These are phyloP conservation scores for Grus americana DNA, from an alignment of 2,113 vertebrate species.

Conservation along the genomic window DNA sequence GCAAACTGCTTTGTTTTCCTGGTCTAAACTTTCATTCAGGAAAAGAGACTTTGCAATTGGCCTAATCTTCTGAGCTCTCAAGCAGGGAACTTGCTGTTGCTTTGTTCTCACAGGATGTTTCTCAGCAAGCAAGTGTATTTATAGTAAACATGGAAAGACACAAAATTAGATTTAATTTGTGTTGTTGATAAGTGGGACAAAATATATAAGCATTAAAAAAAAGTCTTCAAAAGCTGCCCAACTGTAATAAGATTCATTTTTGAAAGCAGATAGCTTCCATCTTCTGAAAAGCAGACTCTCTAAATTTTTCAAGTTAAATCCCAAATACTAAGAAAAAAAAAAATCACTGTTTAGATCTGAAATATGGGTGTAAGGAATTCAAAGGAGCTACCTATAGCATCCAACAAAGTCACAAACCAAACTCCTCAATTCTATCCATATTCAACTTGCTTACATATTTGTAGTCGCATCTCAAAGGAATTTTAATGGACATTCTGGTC, in stretches of 20 bases:
- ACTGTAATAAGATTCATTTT: background rate
- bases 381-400: background rate
- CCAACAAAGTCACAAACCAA: background rate
- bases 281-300: background rate
- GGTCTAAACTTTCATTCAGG: background rate
- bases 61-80: conserved; percentile 1
- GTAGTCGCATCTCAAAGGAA: background rate
- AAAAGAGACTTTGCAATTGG: background rate
- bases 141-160: background rate
- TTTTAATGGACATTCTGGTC: background rate
- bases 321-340: background rate
- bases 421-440: background rate
- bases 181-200: background rate
- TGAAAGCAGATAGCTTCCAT: background rate
- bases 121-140: conserved; percentile 27
- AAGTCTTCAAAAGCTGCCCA: background rate
- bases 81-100: background rate
- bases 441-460: background rate
- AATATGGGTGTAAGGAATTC: background rate
- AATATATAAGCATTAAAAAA: background rate
- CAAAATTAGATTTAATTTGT: background rate
- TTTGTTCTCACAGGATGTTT: conserved; percentile 42
- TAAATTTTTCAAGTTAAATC: background rate
- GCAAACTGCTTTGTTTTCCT: background rate
- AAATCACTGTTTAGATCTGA: background rate